Evolutionary conservation across 2,113 vertebrate genomes (phyloP).

Genomic region (Agelaius tricolor): DNA sequence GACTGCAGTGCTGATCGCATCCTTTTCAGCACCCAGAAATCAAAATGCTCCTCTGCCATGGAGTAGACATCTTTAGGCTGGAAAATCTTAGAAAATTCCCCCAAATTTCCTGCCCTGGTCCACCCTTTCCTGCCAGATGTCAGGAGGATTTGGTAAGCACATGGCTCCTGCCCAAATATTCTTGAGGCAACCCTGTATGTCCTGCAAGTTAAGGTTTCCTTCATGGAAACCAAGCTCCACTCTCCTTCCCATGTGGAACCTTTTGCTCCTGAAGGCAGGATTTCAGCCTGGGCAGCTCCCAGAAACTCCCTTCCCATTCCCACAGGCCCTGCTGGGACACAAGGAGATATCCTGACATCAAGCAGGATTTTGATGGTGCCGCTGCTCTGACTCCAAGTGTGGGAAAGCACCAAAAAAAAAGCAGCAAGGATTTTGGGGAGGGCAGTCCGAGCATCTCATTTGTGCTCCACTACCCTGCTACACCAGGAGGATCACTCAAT

Average conservation of each 20-base stretch:
- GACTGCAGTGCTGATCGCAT: not conserved
- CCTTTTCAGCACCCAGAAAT: not conserved
- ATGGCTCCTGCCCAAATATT: not conserved
- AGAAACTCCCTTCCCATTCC: not conserved
- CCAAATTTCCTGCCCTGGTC: not conserved
- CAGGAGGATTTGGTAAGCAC: not conserved
- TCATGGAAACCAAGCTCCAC: not conserved
- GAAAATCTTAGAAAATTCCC: not conserved
- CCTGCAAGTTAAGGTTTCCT: not conserved
- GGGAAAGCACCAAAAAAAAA: not conserved
- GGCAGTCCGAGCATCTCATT: not conserved
- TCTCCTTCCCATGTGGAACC: not conserved
- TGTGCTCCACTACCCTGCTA: not conserved
- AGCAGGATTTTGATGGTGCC: not conserved
- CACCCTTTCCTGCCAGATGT: not conserved
- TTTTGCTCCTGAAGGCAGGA: not conserved
- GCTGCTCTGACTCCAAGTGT: not conserved
- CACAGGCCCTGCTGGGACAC: not conserved
- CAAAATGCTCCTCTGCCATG: fast-evolving
- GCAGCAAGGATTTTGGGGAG: not conserved
- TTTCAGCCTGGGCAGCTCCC: not conserved
- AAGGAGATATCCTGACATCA: not conserved
- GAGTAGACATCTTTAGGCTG: not conserved
- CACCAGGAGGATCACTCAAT: fast-evolving
- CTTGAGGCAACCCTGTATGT: not conserved